These are phyloP conservation scores for Homalodisca vitripennis DNA, from an alignment of 1,140 invertebrate genomes.

Conservation along the genomic window DNA sequence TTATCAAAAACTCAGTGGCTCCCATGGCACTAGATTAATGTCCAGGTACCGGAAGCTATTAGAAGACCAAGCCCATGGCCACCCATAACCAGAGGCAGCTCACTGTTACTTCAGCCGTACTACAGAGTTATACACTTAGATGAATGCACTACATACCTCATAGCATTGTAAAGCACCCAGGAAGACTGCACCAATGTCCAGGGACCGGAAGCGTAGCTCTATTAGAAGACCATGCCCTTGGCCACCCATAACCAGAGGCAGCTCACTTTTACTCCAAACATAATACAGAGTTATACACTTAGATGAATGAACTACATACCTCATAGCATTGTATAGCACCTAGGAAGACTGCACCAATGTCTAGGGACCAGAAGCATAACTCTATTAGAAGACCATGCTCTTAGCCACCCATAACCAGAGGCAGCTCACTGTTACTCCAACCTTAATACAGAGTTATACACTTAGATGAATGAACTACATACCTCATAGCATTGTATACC, in stretches of 20 bases:
- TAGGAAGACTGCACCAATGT: constrained; percentile 11
- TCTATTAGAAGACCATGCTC: not conserved
- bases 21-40: not conserved
- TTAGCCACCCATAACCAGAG: not conserved
- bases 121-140: too few relatives aligned
- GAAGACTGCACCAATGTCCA: constrained; percentile 11
- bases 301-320: too few relatives aligned
- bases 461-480: too few relatives aligned
- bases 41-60: not conserved
- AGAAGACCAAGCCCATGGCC: too few relatives aligned
- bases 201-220: not conserved
- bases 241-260: not conserved
- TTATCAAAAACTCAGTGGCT: too few relatives aligned
- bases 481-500: constrained; percentile 4
- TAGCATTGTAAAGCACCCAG: not conserved
- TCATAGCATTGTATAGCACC: not conserved
- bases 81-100: too few relatives aligned
- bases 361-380: not conserved
- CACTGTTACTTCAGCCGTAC: too few relatives aligned
- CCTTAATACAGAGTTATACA: not conserved
- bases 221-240: not conserved
- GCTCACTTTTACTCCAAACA: not conserved
- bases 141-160: too few relatives aligned
- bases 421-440: not conserved
- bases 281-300: too few relatives aligned